Conservation (phyloP, 1,140 invertebrate genomes). For the Diachasma alloeum region DNA sequence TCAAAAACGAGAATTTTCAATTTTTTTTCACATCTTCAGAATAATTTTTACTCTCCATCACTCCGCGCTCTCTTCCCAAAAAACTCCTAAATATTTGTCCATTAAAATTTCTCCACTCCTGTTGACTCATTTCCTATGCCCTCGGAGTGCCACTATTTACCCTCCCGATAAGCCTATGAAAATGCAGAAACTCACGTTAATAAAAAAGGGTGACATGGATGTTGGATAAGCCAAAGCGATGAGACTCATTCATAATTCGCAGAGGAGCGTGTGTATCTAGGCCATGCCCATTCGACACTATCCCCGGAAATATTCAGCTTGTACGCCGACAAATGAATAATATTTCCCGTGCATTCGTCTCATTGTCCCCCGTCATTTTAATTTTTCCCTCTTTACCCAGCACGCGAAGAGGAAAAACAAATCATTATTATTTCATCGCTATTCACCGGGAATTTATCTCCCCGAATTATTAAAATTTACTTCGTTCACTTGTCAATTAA, state of each 20-base stretch:
- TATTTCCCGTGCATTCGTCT: constrained; percentile 73
- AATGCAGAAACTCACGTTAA: neutral
- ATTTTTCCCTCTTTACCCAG: neutral
- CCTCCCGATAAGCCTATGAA: neutral
- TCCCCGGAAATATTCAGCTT: constrained; percentile 26
- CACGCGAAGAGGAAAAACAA: neutral
- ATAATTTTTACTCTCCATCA: too few relatives aligned
- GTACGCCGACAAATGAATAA: constrained; percentile 75
- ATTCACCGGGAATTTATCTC: neutral
- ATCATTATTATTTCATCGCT: neutral
- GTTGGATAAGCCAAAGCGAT: constrained; percentile 18
- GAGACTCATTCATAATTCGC: constrained; percentile 18
- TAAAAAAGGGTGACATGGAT: neutral
- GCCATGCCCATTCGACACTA: neutral
- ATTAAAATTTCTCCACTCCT: neutral
- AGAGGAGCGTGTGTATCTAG: constrained; percentile 11
- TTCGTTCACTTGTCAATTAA: neutral
- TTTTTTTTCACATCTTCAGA: too few relatives aligned
- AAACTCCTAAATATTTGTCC: neutral
- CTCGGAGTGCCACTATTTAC: neutral
- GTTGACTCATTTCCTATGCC: neutral
- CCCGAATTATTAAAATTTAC: neutral
- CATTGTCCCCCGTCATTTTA: neutral
- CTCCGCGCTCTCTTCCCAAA: too few relatives aligned
- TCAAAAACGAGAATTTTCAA: too few relatives aligned